Conservation (phyloP, 2,113 vertebrate species). For the Chaetorhynchus papuensis region DNA sequence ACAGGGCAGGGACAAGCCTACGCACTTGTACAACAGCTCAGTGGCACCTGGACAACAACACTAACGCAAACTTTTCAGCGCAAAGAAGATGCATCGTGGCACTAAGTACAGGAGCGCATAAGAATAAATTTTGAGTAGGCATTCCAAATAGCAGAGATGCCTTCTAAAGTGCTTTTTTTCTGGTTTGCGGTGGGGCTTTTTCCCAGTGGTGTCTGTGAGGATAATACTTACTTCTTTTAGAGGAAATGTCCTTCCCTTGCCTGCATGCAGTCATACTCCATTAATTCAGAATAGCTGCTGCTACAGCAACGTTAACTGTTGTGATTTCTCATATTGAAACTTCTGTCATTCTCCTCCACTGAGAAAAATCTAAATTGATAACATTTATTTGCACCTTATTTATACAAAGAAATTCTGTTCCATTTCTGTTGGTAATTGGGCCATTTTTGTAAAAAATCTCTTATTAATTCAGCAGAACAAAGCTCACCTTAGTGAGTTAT, state of each 20-base stretch:
- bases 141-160: neutral
- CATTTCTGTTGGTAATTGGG: neutral
- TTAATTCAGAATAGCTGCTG: neutral
- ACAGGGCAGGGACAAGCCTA: neutral
- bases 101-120: neutral
- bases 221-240: neutral
- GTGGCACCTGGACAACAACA: neutral
- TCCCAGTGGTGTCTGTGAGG: neutral
- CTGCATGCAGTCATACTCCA: neutral
- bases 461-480: constrained; percentile 24
- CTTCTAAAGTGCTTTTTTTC: neutral
- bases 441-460: neutral
- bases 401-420: neutral
- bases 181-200: accelerated
- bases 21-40: neutral
- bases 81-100: neutral
- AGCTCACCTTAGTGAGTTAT: constrained; percentile 2
- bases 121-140: neutral
- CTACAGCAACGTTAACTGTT: neutral
- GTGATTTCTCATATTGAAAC: neutral
- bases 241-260: neutral
- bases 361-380: neutral
- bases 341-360: neutral
- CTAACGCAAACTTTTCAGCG: accelerated
- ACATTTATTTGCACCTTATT: neutral